A percentile compares a stretch with the other conserved stretches of the same genome.
Evolutionary conservation across 1,140 invertebrate genomes (phyloP).

Genomic region (Trichogramma pretiosum): DNA sequence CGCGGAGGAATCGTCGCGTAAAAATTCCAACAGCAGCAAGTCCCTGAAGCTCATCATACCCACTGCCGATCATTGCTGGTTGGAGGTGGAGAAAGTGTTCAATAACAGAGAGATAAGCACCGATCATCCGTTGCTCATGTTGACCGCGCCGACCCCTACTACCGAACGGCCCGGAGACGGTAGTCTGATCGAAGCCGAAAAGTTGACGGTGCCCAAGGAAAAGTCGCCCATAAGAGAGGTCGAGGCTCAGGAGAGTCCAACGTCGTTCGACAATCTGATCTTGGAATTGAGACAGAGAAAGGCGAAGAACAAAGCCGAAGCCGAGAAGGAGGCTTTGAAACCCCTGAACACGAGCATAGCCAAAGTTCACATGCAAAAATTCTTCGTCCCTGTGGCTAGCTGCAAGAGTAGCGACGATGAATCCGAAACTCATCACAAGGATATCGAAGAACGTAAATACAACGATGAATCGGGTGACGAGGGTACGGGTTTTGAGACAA

Average conservation of each 20-base stretch:
- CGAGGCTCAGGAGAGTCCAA: slow-evolving; percentile 10
- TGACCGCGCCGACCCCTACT: slow-evolving; percentile 34
- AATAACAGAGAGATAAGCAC: not conserved
- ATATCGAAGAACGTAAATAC: too few relatives aligned
- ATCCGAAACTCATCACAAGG: slow-evolving; percentile 34
- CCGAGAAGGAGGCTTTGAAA: slow-evolving; percentile 24
- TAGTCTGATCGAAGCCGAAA: slow-evolving; percentile 13
- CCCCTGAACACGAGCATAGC: slow-evolving; percentile 35
- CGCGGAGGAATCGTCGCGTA: not conserved
- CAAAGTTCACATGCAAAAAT: slow-evolving; percentile 34
- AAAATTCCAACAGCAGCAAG: too few relatives aligned
- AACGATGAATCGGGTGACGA: too few relatives aligned
- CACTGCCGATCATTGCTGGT: not conserved
- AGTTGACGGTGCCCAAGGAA: slow-evolving; percentile 21
- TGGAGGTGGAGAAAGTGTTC: slow-evolving; percentile 1
- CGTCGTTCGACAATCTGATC: slow-evolving; percentile 32
- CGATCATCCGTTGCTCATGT: slow-evolving; percentile 21
- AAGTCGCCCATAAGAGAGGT: slow-evolving; percentile 6
- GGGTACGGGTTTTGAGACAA: too few relatives aligned
- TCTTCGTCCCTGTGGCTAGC: slow-evolving; percentile 28
- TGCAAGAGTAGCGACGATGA: too few relatives aligned
- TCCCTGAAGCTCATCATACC: not conserved
- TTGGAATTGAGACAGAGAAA: slow-evolving; percentile 34
- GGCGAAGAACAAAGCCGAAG: slow-evolving; percentile 29
- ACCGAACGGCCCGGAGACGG: slow-evolving; percentile 22